phyloP scores from a whole-genome alignment of 2,113 vertebrate species.

The Catharus fuscescens region DNA sequence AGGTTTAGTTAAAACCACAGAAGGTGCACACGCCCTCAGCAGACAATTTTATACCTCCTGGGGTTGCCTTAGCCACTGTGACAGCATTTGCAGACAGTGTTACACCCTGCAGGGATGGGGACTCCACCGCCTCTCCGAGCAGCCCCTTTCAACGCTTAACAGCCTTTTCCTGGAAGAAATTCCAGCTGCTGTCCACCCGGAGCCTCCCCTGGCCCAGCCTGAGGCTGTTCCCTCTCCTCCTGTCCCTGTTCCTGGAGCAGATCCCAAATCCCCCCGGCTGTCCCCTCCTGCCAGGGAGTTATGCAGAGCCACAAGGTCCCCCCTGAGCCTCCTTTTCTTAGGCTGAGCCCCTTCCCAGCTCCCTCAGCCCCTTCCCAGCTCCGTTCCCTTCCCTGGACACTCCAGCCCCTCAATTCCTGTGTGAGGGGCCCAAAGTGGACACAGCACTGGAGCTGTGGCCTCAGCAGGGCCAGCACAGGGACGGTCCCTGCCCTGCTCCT shows the following conservation, averaged over 20 bases:
- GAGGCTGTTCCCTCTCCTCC: not conserved
- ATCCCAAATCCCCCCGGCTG: not conserved
- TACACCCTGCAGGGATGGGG: not conserved
- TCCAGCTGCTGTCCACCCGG: not conserved
- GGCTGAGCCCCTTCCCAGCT: too few species aligned
- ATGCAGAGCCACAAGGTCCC: not conserved
- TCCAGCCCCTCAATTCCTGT: not conserved
- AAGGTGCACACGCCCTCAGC: rapidly evolving
- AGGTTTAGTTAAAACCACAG: not conserved
- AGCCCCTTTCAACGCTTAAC: not conserved
- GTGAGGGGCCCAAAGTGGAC: not conserved
- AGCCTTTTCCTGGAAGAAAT: not conserved
- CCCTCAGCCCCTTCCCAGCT: too few species aligned
- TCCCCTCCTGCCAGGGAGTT: not conserved
- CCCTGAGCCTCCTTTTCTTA: not conserved
- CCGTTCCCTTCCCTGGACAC: not conserved
- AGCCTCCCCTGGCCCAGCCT: not conserved
- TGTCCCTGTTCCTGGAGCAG: not conserved
- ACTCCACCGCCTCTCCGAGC: not conserved
- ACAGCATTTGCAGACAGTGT: too few species aligned
- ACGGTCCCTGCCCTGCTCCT: not conserved
- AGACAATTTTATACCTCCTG: too few species aligned
- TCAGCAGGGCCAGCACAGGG: not conserved
- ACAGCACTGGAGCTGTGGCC: rapidly evolving
- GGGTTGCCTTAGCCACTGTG: not conserved